These are phyloP conservation scores for Anoncus sp. DNA, from an alignment of 2,888 invertebrate genomes.

Conservation along the genomic window DNA sequence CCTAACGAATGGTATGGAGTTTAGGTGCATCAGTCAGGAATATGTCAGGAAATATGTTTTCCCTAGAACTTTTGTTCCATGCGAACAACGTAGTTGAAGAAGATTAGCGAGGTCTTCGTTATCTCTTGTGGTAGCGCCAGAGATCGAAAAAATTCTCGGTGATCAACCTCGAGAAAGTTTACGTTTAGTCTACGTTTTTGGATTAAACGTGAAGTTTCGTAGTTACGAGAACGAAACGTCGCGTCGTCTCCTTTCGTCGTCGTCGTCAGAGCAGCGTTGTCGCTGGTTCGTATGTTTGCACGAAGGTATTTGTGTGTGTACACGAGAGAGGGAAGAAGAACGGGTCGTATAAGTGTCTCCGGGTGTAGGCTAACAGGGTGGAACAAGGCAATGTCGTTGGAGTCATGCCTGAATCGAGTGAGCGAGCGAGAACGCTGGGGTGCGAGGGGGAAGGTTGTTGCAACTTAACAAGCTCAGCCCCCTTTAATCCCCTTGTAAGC, in stretches of 20 bases:
- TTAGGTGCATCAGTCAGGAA: neutral
- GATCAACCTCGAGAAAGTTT: neutral
- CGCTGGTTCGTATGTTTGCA: conserved; percentile 31
- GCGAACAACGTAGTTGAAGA: neutral
- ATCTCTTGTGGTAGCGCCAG: neutral
- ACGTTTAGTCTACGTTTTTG: conserved; percentile 39
- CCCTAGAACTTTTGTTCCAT: neutral
- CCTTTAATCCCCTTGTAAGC: conserved; percentile 83
- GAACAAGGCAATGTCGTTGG: conserved; percentile 57
- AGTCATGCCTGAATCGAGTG: conserved; percentile 44
- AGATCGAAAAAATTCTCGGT: conserved; percentile 3
- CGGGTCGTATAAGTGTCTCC: conserved; percentile 52
- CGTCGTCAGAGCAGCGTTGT: conserved; percentile 34
- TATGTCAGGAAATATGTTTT: neutral
- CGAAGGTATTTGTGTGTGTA: conserved; percentile 32
- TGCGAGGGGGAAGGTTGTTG: conserved; percentile 74
- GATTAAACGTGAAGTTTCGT: conserved; percentile 29
- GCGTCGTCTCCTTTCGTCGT: conserved; percentile 22
- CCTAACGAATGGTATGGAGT: neutral
- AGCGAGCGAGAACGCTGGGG: conserved; percentile 28
- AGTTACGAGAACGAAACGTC: conserved; percentile 22
- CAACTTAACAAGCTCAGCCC: conserved; percentile 83
- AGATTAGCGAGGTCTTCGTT: neutral
- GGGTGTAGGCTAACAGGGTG: conserved; percentile 41
- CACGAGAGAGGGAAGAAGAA: conserved; percentile 47